A percentile compares a stretch with the other conserved stretches of the same genome.
Conservation (phyloP, 2,888 invertebrate genomes). For the Sinelater perroti region DNA sequence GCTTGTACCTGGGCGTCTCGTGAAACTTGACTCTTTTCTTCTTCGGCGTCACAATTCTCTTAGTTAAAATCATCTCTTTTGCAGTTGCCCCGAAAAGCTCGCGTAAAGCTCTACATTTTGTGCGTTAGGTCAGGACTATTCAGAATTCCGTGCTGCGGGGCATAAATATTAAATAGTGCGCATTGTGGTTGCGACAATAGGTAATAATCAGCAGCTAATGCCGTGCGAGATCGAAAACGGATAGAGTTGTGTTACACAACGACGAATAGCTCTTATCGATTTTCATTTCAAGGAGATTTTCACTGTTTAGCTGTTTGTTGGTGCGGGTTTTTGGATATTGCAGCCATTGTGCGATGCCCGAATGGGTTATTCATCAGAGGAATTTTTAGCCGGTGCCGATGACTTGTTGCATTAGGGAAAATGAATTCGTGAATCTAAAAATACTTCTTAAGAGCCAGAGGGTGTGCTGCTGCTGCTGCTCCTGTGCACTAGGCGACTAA, state of each 20-base stretch:
- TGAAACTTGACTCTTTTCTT: slow-evolving; percentile 21
- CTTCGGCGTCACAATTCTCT: neutral
- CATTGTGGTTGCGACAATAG: slow-evolving; percentile 23
- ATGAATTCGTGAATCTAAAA: slow-evolving; percentile 15
- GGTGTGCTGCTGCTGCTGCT: slow-evolving; percentile 6
- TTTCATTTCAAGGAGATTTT: slow-evolving; percentile 11
- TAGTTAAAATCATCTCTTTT: slow-evolving; percentile 17
- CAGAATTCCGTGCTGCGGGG: neutral
- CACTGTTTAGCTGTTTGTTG: neutral
- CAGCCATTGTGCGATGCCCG: neutral
- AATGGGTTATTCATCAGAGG: slow-evolving; percentile 23
- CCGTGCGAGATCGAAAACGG: slow-evolving; percentile 27
- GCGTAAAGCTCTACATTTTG: slow-evolving; percentile 10
- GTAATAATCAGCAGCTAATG: slow-evolving; percentile 17
- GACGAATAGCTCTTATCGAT: slow-evolving; percentile 25
- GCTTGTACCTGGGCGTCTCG: slow-evolving; percentile 40
- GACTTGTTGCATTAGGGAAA: slow-evolving; percentile 6
- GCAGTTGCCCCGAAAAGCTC: neutral
- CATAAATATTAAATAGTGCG: slow-evolving; percentile 24
- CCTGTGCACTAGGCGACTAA: slow-evolving; percentile 9
- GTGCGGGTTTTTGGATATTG: neutral
- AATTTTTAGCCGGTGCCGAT: slow-evolving; percentile 11
- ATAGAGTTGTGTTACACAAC: slow-evolving; percentile 26
- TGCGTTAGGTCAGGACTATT: no score
- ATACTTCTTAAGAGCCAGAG: slow-evolving; percentile 12